These are phyloP conservation scores for Lophura nycthemera DNA, from an alignment of 2,113 vertebrate species.

Conservation along the genomic window DNA sequence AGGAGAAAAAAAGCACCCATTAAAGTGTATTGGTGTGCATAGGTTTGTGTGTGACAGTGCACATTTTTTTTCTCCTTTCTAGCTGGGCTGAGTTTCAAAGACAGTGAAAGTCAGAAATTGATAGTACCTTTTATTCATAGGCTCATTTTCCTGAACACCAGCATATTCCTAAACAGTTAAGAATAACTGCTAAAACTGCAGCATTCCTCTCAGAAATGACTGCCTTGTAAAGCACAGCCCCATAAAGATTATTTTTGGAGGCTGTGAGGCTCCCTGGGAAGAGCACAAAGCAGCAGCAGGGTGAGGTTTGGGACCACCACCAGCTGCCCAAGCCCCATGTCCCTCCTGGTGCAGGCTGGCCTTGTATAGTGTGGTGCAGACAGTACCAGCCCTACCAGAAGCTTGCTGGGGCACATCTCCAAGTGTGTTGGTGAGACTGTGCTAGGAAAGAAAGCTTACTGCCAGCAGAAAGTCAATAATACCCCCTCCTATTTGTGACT, in stretches of 20 bases:
- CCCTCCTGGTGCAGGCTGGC: neutral
- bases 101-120: neutral
- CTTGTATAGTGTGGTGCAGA: fast-evolving
- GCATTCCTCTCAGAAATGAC: neutral
- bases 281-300: neutral
- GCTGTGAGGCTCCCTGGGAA: neutral
- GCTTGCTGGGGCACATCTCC: fast-evolving
- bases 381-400: neutral
- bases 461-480: neutral
- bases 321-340: neutral
- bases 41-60: neutral
- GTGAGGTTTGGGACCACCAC: neutral
- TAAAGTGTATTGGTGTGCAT: neutral
- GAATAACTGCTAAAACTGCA: neutral
- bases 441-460: neutral
- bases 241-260: neutral
- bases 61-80: neutral
- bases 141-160: neutral
- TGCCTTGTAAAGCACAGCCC: neutral
- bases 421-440: fast-evolving
- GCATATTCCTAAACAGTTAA: neutral
- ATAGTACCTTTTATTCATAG: neutral
- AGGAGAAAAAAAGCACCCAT: neutral
- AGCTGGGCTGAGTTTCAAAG: neutral
- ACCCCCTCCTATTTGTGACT: neutral